phyloP scores from a whole-genome alignment of 2,797 vertebrate genomes.

The Arremon aurantiirostris region DNA sequence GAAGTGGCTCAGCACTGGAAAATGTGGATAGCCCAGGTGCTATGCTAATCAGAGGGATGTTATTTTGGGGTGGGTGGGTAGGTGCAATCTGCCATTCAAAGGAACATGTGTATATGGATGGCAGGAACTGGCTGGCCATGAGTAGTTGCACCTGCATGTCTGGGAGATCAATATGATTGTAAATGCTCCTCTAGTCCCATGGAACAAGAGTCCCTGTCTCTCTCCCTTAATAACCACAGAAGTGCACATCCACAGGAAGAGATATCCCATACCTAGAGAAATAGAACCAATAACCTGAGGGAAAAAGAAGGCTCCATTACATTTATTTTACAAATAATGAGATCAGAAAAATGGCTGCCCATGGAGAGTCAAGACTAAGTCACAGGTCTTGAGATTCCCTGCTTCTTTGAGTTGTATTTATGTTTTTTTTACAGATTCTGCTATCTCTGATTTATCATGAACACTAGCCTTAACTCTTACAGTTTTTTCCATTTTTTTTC shows the following conservation, averaged over 20 bases:
- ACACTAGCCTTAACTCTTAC: background rate
- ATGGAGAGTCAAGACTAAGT: background rate
- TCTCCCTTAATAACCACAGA: background rate
- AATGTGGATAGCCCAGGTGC: slow-evolving; percentile 59
- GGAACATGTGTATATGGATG: slow-evolving; percentile 43
- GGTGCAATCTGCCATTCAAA: slow-evolving; percentile 53
- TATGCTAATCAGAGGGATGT: slow-evolving; percentile 58
- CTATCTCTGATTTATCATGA: background rate
- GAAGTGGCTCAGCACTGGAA: slow-evolving; percentile 59
- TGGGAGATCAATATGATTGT: slow-evolving; percentile 35
- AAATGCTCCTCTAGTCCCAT: slow-evolving; percentile 28
- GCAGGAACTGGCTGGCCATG: slow-evolving; percentile 55
- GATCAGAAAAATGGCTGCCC: background rate
- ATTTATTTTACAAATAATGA: background rate
- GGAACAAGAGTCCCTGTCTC: slow-evolving; percentile 1
- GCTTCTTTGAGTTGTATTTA: background rate
- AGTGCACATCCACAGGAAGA: background rate
- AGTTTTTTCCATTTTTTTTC: accelerated
- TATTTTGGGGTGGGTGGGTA: slow-evolving; percentile 55
- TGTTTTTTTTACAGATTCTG: background rate
- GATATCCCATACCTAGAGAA: background rate
- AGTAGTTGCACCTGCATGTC: slow-evolving; percentile 62
- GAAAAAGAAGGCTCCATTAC: background rate
- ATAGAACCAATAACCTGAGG: background rate
- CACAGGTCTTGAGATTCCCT: background rate